Conservation (phyloP, 1,140 invertebrate species). For the Drosophila sproati region DNA sequence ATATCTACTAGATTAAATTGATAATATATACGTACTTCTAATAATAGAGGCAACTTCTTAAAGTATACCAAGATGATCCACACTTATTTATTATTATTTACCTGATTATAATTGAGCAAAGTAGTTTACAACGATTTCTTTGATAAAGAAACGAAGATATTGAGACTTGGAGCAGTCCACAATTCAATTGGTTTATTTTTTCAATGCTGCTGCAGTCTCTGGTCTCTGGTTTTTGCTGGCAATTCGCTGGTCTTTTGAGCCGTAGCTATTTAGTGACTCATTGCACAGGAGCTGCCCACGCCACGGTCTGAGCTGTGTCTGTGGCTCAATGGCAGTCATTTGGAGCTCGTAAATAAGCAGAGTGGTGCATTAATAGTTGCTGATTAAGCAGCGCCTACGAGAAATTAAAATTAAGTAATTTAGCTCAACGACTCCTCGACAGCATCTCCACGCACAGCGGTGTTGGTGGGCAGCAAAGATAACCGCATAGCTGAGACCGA, state of each 20-base stretch:
- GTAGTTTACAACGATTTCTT: no score
- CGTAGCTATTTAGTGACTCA: conserved; percentile 1
- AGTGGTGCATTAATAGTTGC: conserved; percentile 76
- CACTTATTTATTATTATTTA: no score
- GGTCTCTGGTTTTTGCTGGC: background rate
- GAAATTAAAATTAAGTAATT: conserved; percentile 78
- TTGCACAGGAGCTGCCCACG: conserved; percentile 42
- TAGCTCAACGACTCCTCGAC: conserved; percentile 20
- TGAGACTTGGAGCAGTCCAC: no score
- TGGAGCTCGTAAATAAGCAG: conserved; percentile 72
- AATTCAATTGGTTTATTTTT: background rate
- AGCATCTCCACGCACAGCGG: background rate
- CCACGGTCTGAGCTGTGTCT: background rate
- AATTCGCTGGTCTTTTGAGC: no score
- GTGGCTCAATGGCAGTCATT: conserved; percentile 69
- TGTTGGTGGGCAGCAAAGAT: background rate
- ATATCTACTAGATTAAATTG: no score
- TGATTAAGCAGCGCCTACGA: conserved; percentile 75
- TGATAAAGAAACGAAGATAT: no score
- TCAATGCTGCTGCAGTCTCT: no score
- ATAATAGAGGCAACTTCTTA: no score
- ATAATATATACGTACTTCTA: no score
- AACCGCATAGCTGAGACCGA: background rate
- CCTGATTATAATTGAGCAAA: no score
- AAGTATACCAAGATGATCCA: no score